phyloP scores from a whole-genome alignment of 2,113 vertebrate species.

The Peromyscus polionotus region DNA sequence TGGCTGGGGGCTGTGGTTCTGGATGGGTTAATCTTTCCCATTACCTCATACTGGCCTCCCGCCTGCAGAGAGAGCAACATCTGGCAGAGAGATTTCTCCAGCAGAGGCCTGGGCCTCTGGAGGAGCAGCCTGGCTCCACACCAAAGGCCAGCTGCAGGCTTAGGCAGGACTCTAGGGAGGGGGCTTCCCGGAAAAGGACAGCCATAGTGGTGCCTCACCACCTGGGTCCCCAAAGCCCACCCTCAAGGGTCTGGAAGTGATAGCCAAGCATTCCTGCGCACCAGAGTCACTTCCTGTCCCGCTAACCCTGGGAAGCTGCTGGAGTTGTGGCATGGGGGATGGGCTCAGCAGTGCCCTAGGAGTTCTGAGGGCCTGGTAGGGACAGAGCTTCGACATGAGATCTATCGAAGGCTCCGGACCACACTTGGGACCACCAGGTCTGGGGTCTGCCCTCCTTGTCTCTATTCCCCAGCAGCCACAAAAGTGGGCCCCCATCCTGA shows the following conservation, averaged over 20 bases:
- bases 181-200: background rate
- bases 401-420: background rate
- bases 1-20: background rate
- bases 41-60: conserved; percentile 85
- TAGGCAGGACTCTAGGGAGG: background rate
- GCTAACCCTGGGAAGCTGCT: background rate
- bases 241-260: background rate
- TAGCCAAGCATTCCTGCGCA: background rate
- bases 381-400: background rate
- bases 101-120: conserved; percentile 83
- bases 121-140: conserved; percentile 84
- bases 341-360: background rate
- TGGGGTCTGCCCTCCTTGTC: background rate
- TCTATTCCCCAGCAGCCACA: no score
- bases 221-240: background rate
- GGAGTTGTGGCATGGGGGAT: background rate
- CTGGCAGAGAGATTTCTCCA: conserved; percentile 87
- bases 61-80: conserved; percentile 85
- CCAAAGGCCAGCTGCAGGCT: conserved; percentile 66
- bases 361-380: background rate
- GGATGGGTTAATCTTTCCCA: conserved; percentile 81
- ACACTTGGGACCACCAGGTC: background rate
- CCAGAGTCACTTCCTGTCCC: conserved; percentile 12
- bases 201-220: background rate
- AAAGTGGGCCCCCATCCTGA: background rate